Percentiles rank a stretch among this genome's conserved stretches.
These are phyloP conservation scores for Tetrapedia diversipes DNA, from an alignment of 2,888 invertebrate species.

Conservation along the genomic window DNA sequence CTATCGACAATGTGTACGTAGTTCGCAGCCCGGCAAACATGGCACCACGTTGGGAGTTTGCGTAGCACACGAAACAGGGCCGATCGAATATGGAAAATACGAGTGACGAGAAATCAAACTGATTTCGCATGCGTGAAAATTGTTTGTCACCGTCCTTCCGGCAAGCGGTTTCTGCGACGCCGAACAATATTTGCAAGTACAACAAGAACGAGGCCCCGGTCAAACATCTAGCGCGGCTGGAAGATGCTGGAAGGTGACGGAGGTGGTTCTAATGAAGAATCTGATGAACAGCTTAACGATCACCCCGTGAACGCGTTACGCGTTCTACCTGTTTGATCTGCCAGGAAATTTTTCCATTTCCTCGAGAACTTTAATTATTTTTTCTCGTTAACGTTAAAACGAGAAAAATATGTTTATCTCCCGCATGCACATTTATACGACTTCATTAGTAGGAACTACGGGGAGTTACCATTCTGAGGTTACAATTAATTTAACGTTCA, in stretches of 20 bases:
- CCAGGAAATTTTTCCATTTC: neutral
- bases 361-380: neutral
- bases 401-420: too few relatives aligned
- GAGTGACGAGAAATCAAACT: conserved; percentile 46
- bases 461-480: too few relatives aligned
- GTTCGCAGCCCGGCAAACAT: neutral
- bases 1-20: neutral
- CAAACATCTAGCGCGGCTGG: conserved; percentile 22
- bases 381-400: too few relatives aligned
- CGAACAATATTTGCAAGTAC: conserved; percentile 52
- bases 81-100: conserved; percentile 53
- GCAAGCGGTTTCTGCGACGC: conserved; percentile 4
- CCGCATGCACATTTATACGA: too few relatives aligned
- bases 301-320: neutral
- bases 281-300: conserved; percentile 15
- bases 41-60: neutral
- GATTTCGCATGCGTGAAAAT: conserved; percentile 50
- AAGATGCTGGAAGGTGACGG: conserved; percentile 21
- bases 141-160: conserved; percentile 45
- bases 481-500: too few relatives aligned
- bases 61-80: conserved; percentile 14
- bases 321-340: conserved; percentile 1
- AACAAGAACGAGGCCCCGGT: conserved; percentile 42
- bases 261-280: conserved; percentile 13
- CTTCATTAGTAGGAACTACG: too few relatives aligned